Conservation (phyloP, 2,888 invertebrate genomes). For the Hypena proboscidalis region DNA sequence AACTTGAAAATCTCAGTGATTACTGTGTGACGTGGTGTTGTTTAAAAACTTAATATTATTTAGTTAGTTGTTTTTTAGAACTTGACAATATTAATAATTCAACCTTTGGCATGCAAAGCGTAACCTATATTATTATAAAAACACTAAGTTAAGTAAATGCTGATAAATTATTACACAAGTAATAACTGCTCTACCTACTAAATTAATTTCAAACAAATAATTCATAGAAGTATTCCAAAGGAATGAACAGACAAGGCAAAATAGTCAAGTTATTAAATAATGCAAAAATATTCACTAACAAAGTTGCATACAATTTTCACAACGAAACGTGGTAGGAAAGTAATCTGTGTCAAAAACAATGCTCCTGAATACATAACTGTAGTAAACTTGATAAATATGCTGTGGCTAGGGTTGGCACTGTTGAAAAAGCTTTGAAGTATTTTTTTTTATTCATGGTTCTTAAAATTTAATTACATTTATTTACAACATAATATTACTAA, state of each 20-base stretch:
- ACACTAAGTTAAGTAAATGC: too few species aligned
- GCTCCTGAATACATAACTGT: slow-evolving; percentile 71
- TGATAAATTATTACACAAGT: too few species aligned
- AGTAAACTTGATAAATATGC: slow-evolving; percentile 74
- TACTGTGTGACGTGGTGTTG: too few species aligned
- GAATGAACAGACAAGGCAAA: slow-evolving; percentile 28
- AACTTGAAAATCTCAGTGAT: too few species aligned
- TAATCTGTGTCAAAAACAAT: slow-evolving; percentile 75
- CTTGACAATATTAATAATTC: too few species aligned
- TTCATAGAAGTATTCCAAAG: slow-evolving; percentile 1
- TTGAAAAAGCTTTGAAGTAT: not conserved
- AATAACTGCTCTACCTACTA: too few species aligned
- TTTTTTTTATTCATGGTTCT: not conserved
- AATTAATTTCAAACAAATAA: not conserved
- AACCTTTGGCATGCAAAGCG: too few species aligned
- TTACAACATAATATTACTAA: too few species aligned
- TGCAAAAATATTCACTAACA: slow-evolving; percentile 52
- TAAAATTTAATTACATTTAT: too few species aligned
- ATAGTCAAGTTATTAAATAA: slow-evolving; percentile 48
- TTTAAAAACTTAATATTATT: too few species aligned
- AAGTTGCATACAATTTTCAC: slow-evolving; percentile 53
- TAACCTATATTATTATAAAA: too few species aligned
- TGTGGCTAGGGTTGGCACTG: slow-evolving; percentile 23
- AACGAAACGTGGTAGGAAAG: slow-evolving; percentile 64
- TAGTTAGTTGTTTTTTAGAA: too few species aligned